Conservation (phyloP, 2,888 invertebrate species). For the Caenorhabditis drosophilae region DNA sequence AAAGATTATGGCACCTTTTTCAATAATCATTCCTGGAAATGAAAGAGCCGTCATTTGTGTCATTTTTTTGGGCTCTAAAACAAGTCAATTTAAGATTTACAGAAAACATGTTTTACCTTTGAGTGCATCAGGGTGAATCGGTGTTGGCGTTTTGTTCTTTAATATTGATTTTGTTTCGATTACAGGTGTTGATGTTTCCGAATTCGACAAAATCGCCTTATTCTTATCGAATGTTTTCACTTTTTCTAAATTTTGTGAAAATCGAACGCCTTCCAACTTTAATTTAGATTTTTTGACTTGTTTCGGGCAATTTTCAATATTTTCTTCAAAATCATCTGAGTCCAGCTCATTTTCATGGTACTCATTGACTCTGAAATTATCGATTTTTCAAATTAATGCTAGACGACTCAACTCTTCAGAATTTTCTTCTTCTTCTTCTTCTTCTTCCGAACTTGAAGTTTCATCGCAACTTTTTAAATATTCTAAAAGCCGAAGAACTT, state of each 20-base stretch:
- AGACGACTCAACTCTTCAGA: not conserved
- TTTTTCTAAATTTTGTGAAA: constrained; percentile 19
- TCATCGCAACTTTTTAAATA: not conserved
- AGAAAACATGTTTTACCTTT: not conserved
- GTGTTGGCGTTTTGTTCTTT: constrained; percentile 16
- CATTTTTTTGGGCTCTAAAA: constrained; percentile 17
- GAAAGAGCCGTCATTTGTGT: constrained; percentile 14
- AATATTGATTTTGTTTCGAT: constrained; percentile 27
- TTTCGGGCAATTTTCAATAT: not conserved
- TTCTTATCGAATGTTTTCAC: constrained; percentile 18
- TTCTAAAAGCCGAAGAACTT: not conserved
- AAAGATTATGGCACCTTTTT: constrained; percentile 12
- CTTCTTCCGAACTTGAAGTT: constrained; percentile 5
- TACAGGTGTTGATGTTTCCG: not conserved
- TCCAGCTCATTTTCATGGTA: constrained; percentile 18
- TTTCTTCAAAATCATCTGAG: constrained; percentile 28
- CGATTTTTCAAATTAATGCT: no score
- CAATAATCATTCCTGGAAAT: constrained; percentile 30
- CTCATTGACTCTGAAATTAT: no score
- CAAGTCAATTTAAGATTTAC: not conserved
- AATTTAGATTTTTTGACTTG: not conserved
- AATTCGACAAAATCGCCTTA: constrained; percentile 1
- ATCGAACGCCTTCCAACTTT: constrained; percentile 15
- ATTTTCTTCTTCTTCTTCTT: not conserved
- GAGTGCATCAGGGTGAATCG: constrained; percentile 10